phyloP scores from a whole-genome alignment of 2,888 invertebrate genomes.

The Zygaena filipendulae region DNA sequence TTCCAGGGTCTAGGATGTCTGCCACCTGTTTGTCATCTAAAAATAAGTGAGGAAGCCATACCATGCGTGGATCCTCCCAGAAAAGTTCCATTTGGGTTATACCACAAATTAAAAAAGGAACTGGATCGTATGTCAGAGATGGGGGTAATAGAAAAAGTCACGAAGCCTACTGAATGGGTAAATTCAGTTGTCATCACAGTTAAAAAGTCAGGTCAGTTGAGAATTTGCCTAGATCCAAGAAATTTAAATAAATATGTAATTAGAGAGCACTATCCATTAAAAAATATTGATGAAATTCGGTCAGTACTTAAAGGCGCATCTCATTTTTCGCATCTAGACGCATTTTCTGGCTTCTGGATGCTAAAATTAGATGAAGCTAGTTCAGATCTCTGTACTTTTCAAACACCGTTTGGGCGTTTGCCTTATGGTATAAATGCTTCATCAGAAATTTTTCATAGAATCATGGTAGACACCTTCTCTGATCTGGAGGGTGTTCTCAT shows the following conservation, averaged over 20 bases:
- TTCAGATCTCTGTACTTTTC: slow-evolving; percentile 12
- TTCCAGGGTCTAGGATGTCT: slow-evolving; percentile 5
- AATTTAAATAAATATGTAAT: slow-evolving; percentile 8
- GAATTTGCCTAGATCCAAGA: slow-evolving; percentile 13
- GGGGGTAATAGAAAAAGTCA: not conserved
- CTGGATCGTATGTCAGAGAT: not conserved
- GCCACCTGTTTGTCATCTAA: too few relatives aligned
- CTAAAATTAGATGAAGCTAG: slow-evolving; percentile 5
- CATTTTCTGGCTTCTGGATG: slow-evolving; percentile 14
- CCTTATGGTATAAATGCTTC: slow-evolving; percentile 17
- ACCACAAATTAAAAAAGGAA: not conserved
- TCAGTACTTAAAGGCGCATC: slow-evolving; percentile 6
- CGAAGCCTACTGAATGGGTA: not conserved
- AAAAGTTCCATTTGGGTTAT: not conserved
- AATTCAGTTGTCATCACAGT: not conserved
- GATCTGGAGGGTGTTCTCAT: not conserved
- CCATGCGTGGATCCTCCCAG: not conserved
- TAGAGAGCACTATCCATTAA: slow-evolving; percentile 8
- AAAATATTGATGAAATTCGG: slow-evolving; percentile 9
- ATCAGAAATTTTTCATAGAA: not conserved
- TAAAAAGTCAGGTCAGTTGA: not conserved
- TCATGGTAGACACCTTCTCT: not conserved
- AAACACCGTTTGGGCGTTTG: slow-evolving; percentile 13
- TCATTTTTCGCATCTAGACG: slow-evolving; percentile 10
- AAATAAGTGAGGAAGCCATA: too few relatives aligned